Conservation (phyloP, 1,140 invertebrate species). For the Cydia amplana region DNA sequence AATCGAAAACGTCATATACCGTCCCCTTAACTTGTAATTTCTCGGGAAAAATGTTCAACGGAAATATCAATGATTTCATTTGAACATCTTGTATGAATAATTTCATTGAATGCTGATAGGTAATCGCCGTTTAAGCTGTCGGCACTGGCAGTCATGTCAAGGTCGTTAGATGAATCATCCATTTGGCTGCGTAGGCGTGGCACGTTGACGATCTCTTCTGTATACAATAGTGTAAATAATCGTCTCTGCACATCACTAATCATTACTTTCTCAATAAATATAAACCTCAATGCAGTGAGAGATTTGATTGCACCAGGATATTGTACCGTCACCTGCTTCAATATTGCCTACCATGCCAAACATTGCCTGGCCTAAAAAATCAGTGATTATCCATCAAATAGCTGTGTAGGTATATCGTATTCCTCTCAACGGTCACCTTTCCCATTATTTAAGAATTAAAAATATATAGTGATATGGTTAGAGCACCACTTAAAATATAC, state of each 20-base stretch:
- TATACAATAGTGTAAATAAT: not conserved
- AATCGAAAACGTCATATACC: too few relatives aligned
- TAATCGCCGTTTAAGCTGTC: not conserved
- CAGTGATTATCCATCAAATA: too few relatives aligned
- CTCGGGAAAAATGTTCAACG: not conserved
- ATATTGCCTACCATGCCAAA: too few relatives aligned
- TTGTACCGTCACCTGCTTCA: too few relatives aligned
- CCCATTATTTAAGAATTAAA: too few relatives aligned
- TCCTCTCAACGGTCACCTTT: too few relatives aligned
- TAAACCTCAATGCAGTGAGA: not conserved
- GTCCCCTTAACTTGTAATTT: not conserved
- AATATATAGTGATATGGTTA: too few relatives aligned
- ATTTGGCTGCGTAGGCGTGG: conserved; percentile 9
- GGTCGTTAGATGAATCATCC: conserved; percentile 24
- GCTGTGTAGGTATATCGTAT: too few relatives aligned
- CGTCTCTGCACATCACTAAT: not conserved
- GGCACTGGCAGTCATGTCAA: conserved; percentile 13
- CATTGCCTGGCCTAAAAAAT: too few relatives aligned
- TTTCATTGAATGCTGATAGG: conserved; percentile 20
- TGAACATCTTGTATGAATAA: conserved; percentile 8
- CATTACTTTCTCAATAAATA: not conserved
- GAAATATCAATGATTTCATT: not conserved
- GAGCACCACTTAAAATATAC: too few relatives aligned
- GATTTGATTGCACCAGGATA: too few relatives aligned
- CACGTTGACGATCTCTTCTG: conserved; percentile 3